These are phyloP conservation scores for Cryptotermes secundus DNA, from an alignment of 1,140 invertebrate species.

Conservation along the genomic window DNA sequence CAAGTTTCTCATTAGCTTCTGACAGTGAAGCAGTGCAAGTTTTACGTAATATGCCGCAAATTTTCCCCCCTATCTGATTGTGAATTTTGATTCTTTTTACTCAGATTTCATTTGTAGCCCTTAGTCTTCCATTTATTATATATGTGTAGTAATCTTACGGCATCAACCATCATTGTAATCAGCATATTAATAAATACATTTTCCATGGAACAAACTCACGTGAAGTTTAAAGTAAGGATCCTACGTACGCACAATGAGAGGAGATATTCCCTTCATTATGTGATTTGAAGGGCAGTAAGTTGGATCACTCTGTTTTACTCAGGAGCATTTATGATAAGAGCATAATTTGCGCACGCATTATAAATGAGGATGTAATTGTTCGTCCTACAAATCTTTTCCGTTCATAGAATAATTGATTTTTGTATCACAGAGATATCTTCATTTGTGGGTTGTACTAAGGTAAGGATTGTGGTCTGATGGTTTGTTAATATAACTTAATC, in stretches of 20 bases:
- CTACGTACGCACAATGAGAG: not conserved
- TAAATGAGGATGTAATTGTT: not conserved
- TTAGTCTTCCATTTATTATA: conserved; percentile 17
- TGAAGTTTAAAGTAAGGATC: not conserved
- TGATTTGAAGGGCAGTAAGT: not conserved
- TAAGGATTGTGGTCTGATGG: not conserved
- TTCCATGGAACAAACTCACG: conserved; percentile 7
- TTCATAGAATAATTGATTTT: not conserved
- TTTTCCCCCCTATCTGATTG: not conserved
- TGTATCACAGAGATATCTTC: not conserved
- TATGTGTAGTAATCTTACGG: conserved; percentile 9
- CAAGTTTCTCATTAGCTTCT: not conserved
- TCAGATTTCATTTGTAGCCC: conserved; percentile 1
- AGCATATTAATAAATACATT: conserved; percentile 18
- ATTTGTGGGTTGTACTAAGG: not conserved
- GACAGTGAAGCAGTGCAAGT: not conserved
- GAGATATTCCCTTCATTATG: not conserved
- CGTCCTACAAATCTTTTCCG: not conserved
- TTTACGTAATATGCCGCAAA: not conserved
- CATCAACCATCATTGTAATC: not conserved
- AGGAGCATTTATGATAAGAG: not conserved
- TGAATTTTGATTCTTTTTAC: not conserved
- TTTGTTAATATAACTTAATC: not conserved
- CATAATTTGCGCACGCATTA: not conserved
- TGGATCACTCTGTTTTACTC: not conserved